phyloP scores from a whole-genome alignment of 2,113 vertebrate genomes.

The Limnothrissa miodon region DNA sequence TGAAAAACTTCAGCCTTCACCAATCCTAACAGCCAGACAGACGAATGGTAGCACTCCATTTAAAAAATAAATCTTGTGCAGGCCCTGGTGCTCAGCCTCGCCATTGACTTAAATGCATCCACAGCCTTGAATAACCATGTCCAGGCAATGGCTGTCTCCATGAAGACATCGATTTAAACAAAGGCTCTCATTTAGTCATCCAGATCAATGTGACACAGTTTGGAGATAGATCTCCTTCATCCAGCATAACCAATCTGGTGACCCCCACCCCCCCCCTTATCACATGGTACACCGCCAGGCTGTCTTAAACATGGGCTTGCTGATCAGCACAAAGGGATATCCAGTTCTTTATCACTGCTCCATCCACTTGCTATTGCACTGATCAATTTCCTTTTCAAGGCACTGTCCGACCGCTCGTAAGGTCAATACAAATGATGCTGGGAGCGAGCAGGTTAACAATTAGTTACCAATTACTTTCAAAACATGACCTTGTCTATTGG shows the following conservation, averaged over 20 bases:
- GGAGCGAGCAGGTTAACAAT: slow-evolving; percentile 1
- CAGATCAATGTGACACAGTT: slow-evolving; percentile 2
- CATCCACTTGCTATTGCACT: background rate
- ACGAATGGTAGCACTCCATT: slow-evolving; percentile 14
- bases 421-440: background rate
- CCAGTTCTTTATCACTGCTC: background rate
- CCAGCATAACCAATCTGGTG: slow-evolving; percentile 5
- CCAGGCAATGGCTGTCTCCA: slow-evolving; percentile 15
- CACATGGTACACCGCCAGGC: background rate
- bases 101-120: slow-evolving; percentile 6
- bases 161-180: slow-evolving; percentile 14
- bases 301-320: background rate
- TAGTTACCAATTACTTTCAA: slow-evolving; percentile 11
- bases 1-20: slow-evolving; percentile 31
- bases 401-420: background rate
- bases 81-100: background rate
- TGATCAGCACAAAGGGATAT: background rate
- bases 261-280: background rate
- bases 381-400: slow-evolving; percentile 13
- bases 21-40: background rate
- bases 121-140: slow-evolving; percentile 11
- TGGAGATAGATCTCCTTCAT: background rate
- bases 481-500: slow-evolving; percentile 6
- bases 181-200: background rate
- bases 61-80: slow-evolving; percentile 1